Percentiles rank a stretch among this genome's conserved stretches.
These are phyloP conservation scores for Drosophila paramelanica DNA, from an alignment of 2,888 invertebrate species.

Conservation along the genomic window DNA sequence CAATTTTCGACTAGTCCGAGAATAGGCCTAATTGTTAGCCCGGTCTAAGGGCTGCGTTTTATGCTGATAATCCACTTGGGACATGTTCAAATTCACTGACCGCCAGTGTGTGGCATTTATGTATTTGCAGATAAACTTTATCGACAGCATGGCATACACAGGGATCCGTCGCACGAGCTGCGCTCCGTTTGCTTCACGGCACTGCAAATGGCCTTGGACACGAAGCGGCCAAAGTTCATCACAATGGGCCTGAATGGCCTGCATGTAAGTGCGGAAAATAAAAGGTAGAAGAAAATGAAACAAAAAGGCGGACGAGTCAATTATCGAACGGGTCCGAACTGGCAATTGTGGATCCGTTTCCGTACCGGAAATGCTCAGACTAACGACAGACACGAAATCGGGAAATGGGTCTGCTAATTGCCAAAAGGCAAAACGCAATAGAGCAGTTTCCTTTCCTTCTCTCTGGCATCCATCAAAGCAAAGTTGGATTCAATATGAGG, in stretches of 20 bases:
- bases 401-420: conserved; percentile 44
- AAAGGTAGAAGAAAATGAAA: neutral
- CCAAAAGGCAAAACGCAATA: conserved; percentile 1
- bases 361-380: conserved; percentile 29
- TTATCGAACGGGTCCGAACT: conserved; percentile 40
- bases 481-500: conserved; percentile 16
- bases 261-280: conserved; percentile 88
- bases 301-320: conserved; percentile 33
- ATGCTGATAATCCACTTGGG: conserved; percentile 17
- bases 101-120: conserved; percentile 13
- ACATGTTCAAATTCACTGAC: conserved; percentile 8
- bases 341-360: conserved; percentile 28
- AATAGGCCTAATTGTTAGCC: conserved; percentile 15
- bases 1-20: conserved; percentile 24
- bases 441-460: neutral
- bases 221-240: conserved; percentile 93
- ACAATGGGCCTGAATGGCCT: conserved; percentile 93
- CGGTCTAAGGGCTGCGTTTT: conserved; percentile 4
- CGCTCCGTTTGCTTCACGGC: conserved; percentile 93
- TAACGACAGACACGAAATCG: conserved; percentile 30
- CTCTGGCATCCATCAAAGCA: neutral
- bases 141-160: conserved; percentile 91
- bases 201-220: conserved; percentile 94
- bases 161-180: conserved; percentile 93
- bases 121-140: conserved; percentile 89